These are phyloP conservation scores for Carpatolechia fugitivella DNA, from an alignment of 2,888 invertebrate species.

Conservation along the genomic window DNA sequence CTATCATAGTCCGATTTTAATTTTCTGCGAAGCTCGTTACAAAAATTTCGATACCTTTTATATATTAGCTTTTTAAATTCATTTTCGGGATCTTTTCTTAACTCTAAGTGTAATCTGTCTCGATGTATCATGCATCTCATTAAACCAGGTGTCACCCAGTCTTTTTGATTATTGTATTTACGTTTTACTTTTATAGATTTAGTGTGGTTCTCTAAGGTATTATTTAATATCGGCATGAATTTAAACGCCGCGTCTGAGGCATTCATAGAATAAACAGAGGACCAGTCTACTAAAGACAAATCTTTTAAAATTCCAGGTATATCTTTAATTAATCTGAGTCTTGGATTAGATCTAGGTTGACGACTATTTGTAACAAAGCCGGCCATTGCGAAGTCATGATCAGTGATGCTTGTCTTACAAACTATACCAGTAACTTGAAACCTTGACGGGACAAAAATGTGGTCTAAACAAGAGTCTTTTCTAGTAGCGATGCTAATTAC, in stretches of 20 bases:
- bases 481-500: neutral
- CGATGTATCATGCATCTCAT: neutral
- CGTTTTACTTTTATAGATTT: neutral
- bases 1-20: neutral
- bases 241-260: no score
- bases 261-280: neutral
- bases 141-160: neutral
- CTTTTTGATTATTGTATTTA: neutral
- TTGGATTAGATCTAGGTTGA: neutral
- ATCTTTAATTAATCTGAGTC: neutral
- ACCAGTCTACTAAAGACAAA: neutral
- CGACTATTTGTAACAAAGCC: neutral
- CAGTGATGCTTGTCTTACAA: neutral
- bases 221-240: no score
- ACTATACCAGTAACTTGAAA: neutral
- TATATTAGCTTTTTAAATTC: neutral
- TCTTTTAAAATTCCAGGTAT: neutral
- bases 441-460: neutral
- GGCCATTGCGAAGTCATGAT: neutral
- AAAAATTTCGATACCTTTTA: neutral
- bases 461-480: neutral
- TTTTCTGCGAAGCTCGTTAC: neutral
- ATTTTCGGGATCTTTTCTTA: neutral
- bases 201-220: neutral
- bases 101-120: neutral